Evolutionary conservation across 2,888 invertebrate genomes (phyloP).

Genomic region (Quadroppia sp.): DNA sequence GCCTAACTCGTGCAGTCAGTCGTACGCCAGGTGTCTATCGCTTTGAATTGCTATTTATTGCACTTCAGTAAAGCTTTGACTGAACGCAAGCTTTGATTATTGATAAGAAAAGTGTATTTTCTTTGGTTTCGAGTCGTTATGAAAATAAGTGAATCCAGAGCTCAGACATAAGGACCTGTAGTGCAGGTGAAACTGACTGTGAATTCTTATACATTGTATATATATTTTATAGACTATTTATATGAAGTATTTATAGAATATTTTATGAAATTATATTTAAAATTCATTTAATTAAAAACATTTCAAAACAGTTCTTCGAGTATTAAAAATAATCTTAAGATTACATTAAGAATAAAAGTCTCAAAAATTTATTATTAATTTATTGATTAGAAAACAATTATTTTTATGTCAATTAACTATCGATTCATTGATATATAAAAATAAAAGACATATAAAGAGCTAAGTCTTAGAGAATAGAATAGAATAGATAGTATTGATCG

Average conservation of each 20-base stretch:
- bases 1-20: slow-evolving; percentile 26
- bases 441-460: too few relatives aligned
- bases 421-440: too few relatives aligned
- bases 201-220: neutral
- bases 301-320: too few relatives aligned
- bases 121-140: neutral
- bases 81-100: neutral
- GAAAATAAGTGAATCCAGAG: neutral
- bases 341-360: too few relatives aligned
- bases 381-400: too few relatives aligned
- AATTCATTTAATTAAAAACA: too few relatives aligned
- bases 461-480: too few relatives aligned
- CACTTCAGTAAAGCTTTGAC: neutral
- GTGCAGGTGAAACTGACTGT: slow-evolving; percentile 3
- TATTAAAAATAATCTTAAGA: too few relatives aligned
- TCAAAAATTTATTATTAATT: too few relatives aligned
- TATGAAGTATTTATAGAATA: neutral
- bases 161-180: neutral
- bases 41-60: slow-evolving; percentile 3
- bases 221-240: neutral
- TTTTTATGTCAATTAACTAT: too few relatives aligned
- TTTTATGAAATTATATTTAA: too few relatives aligned
- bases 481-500: slow-evolving; percentile 17
- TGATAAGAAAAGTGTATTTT: slow-evolving; percentile 23
- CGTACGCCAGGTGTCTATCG: slow-evolving; percentile 26